Evolutionary conservation across 2,113 vertebrate species (phyloP).

Genomic region (Chaetura pelagica): DNA sequence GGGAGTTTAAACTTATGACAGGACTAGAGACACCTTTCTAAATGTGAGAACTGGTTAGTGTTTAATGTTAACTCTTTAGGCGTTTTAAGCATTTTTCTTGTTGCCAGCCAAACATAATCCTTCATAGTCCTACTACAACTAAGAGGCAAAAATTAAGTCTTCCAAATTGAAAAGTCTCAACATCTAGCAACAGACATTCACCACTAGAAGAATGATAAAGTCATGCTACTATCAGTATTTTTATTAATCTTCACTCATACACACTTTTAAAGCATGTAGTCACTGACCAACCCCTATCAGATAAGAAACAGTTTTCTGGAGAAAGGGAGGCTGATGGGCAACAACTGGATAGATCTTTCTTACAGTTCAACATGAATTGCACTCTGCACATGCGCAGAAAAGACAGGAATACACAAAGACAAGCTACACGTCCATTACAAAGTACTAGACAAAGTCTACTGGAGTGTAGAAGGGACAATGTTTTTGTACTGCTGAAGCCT

Average conservation of each 20-base stretch:
- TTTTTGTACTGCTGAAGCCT: background rate
- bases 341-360: background rate
- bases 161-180: background rate
- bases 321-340: background rate
- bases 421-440: background rate
- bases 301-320: background rate
- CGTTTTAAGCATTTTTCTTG: background rate
- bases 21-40: background rate
- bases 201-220: background rate
- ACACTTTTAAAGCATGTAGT: background rate
- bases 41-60: background rate
- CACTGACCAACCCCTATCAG: background rate
- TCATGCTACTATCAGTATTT: background rate
- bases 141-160: background rate
- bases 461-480: background rate
- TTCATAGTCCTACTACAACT: background rate
- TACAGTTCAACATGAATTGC: background rate
- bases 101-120: background rate
- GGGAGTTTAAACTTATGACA: background rate
- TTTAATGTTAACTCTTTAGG: background rate
- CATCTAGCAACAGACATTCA: background rate
- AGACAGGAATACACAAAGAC: background rate
- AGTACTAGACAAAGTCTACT: background rate
- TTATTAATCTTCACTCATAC: background rate
- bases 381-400: background rate